phyloP scores from a whole-genome alignment of 2,888 invertebrate genomes.

The Nephrotoma guestfalica region DNA sequence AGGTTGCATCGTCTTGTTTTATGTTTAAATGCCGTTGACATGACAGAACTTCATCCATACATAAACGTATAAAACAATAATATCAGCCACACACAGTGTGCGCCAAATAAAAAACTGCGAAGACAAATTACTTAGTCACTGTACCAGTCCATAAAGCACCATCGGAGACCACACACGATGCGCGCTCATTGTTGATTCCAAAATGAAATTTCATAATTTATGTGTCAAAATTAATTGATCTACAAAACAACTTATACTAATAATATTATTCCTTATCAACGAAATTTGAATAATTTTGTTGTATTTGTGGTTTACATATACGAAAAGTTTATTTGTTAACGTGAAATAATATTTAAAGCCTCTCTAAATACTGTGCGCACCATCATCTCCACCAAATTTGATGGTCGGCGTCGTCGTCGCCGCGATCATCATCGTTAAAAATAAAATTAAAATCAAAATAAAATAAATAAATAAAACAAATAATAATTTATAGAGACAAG shows the following conservation, averaged over 20 bases:
- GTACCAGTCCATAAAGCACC: background rate
- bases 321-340: background rate
- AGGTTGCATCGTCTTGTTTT: background rate
- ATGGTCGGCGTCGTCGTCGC: background rate
- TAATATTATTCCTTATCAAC: background rate
- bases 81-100: background rate
- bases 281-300: background rate
- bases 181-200: background rate
- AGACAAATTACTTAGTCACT: background rate
- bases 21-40: background rate
- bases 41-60: background rate
- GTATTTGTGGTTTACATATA: background rate
- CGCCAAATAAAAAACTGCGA: background rate
- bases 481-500: background rate
- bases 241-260: background rate
- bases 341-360: background rate
- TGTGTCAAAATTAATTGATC: background rate
- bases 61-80: background rate
- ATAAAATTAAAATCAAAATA: background rate
- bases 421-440: background rate
- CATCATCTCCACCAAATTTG: background rate
- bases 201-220: background rate
- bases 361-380: background rate
- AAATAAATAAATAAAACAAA: background rate
- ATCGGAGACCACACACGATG: background rate